Percentiles rank a stretch among this genome's conserved stretches.
These are phyloP conservation scores for Dicyrtoma fusca DNA, from an alignment of 2,888 invertebrate species.

Conservation along the genomic window DNA sequence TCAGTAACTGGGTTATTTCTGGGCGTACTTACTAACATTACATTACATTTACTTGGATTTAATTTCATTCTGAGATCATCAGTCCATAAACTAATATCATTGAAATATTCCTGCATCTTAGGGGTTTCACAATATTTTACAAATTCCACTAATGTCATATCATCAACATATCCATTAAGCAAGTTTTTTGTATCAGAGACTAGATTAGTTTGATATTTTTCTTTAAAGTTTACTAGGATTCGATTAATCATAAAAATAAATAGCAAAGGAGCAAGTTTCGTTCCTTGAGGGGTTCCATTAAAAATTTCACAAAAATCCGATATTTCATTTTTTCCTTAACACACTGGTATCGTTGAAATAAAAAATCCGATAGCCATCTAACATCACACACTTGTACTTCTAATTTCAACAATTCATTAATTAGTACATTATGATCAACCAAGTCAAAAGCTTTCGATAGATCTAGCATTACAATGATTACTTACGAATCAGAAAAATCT, in stretches of 20 bases:
- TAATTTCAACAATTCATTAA: neutral
- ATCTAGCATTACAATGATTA: conserved; percentile 7
- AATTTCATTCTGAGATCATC: no score
- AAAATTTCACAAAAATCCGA: neutral
- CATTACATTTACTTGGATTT: no score
- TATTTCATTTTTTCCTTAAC: neutral
- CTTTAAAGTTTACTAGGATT: neutral
- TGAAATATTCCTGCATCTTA: no score
- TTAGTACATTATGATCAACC: conserved; percentile 13
- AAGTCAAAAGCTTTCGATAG: conserved; percentile 15
- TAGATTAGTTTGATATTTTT: neutral
- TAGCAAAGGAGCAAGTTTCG: conserved; percentile 16
- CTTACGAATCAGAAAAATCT: neutral
- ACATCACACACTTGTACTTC: neutral
- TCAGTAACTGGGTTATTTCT: no score
- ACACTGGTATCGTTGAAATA: neutral
- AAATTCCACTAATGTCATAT: no score
- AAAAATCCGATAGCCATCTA: neutral
- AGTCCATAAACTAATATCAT: no score
- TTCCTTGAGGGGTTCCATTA: conserved; percentile 10
- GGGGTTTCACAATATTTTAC: no score
- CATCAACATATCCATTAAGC: no score
- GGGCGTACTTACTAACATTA: no score
- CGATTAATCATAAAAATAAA: conserved; percentile 10
- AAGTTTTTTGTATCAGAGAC: no score